phyloP scores from a whole-genome alignment of 2,113 vertebrate genomes.

The Zosterops hypoxanthus region DNA sequence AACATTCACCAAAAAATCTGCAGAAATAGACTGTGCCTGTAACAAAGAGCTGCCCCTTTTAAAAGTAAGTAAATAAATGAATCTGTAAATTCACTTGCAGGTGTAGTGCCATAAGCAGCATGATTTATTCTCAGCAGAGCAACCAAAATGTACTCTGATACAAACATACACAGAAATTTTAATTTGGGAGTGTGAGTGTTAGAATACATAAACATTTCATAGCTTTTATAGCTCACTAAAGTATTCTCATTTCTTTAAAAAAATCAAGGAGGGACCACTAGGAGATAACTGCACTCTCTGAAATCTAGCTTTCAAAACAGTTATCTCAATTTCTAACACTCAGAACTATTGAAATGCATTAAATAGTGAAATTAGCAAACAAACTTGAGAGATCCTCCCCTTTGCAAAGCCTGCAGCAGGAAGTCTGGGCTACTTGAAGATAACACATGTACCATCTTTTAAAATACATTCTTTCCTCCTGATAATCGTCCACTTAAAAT shows the following conservation, averaged over 20 bases:
- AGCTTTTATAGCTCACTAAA: background rate
- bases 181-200: background rate
- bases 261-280: background rate
- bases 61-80: background rate
- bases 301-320: background rate
- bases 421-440: background rate
- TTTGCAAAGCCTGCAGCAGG: background rate
- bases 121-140: background rate
- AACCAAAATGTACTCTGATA: background rate
- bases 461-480: background rate
- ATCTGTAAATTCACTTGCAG: background rate
- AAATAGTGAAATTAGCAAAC: background rate
- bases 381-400: background rate
- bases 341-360: background rate
- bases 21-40: background rate
- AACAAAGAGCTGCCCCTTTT: background rate
- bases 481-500: background rate
- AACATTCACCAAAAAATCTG: background rate
- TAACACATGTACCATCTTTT: background rate
- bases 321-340: background rate
- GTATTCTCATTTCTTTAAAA: background rate
- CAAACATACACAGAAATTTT: background rate
- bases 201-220: background rate
- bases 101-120: background rate
- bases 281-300: background rate